Evolutionary conservation across 2,888 invertebrate genomes (phyloP).

Genomic region (Monoplex corrugatus): DNA sequence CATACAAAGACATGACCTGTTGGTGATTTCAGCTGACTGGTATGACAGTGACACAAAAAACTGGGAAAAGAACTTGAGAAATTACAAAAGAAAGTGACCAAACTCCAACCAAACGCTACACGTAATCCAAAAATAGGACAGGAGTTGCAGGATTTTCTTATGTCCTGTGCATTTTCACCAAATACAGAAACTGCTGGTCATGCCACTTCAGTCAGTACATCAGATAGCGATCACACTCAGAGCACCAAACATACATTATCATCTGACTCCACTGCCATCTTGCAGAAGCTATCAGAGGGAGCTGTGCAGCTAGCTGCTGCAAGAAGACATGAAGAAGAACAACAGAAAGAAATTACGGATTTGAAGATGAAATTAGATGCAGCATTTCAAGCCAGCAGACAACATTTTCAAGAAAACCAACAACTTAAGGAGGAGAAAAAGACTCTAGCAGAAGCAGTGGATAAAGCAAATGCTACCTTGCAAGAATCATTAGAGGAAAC

Average conservation of each 20-base stretch:
- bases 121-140: background rate
- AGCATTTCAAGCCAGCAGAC: background rate
- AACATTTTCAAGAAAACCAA: background rate
- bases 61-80: too few relatives aligned
- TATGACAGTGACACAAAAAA: too few relatives aligned
- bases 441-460: background rate
- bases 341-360: background rate
- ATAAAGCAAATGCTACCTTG: background rate
- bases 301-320: background rate
- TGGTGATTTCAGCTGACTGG: too few relatives aligned
- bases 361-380: background rate
- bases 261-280: background rate
- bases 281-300: too few relatives aligned
- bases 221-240: background rate
- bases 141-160: background rate
- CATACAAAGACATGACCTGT: too few relatives aligned
- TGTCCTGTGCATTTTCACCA: background rate
- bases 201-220: background rate
- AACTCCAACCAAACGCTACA: too few relatives aligned
- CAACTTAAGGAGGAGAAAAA: background rate
- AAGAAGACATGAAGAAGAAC: slow-evolving; percentile 1
- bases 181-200: background rate
- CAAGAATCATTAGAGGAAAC: background rate
- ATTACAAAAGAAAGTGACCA: too few relatives aligned
- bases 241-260: background rate